Percentiles rank a stretch among this genome's conserved stretches.
Conservation (phyloP, 2,113 vertebrate species). For the Corythaixoides concolor region DNA sequence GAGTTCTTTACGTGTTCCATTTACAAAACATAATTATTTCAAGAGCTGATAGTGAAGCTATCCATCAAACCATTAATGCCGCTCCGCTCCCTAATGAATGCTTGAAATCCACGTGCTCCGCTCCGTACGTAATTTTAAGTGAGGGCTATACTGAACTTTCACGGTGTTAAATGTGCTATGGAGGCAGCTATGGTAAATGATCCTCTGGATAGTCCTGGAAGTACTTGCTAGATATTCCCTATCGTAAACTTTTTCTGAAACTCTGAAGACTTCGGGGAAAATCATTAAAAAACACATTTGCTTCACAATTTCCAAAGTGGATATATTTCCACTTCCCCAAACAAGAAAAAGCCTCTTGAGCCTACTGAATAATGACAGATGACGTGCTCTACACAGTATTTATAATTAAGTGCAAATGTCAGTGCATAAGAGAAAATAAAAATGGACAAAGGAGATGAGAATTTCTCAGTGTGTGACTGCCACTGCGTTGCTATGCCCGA, state of each 20-base stretch:
- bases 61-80: constrained; percentile 46
- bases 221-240: neutral
- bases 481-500: neutral
- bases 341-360: constrained; percentile 11
- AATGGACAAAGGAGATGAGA: constrained; percentile 29
- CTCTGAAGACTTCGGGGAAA: neutral
- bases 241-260: neutral
- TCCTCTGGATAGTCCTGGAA: neutral
- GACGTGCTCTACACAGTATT: neutral
- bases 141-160: neutral
- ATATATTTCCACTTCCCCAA: neutral
- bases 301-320: neutral
- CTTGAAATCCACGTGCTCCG: neutral
- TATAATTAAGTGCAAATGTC: constrained; percentile 23
- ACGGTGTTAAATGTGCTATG: neutral
- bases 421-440: constrained; percentile 43
- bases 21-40: constrained; percentile 57
- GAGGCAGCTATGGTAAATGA: neutral
- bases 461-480: constrained; percentile 1
- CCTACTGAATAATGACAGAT: neutral
- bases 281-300: neutral
- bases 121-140: neutral
- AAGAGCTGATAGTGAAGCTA: constrained; percentile 31
- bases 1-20: constrained; percentile 21
- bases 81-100: neutral